Percentiles rank a stretch among this genome's conserved stretches.
Conservation (phyloP, 2,113 vertebrate species). For the Coryphaenoides rupestris region DNA sequence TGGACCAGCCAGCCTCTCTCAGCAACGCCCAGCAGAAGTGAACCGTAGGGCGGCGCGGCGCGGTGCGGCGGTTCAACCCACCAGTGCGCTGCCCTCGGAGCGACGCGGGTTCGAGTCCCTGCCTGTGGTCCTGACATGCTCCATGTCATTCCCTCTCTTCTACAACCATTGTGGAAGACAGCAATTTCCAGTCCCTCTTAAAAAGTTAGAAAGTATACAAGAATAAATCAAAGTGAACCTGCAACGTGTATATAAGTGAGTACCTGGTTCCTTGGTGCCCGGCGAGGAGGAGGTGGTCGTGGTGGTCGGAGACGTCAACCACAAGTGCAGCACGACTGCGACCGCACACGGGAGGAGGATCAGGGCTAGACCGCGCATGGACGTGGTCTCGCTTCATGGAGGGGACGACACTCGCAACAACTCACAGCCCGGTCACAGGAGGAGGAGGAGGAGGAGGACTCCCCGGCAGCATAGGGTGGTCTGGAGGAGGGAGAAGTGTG, state of each 20-base stretch:
- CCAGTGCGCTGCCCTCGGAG: too few relatives aligned
- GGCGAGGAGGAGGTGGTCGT: too few relatives aligned
- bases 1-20: not conserved
- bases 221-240: constrained; percentile 36
- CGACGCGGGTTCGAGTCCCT: too few relatives aligned
- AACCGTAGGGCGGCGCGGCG: too few relatives aligned
- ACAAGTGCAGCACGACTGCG: constrained; percentile 87
- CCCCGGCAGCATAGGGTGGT: constrained; percentile 28
- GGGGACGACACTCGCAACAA: constrained; percentile 43
- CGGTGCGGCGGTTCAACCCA: too few relatives aligned
- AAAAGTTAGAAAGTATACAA: constrained; percentile 6
- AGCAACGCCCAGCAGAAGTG: constrained; percentile 49
- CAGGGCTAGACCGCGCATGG: constrained; percentile 88
- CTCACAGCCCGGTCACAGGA: constrained; percentile 11
- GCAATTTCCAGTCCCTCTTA: too few relatives aligned
- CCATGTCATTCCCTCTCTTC: too few relatives aligned
- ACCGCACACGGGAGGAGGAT: constrained; percentile 82
- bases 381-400: constrained; percentile 68
- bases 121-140: too few relatives aligned
- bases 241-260: not conserved
- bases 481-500: too few relatives aligned
- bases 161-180: too few relatives aligned
- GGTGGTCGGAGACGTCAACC: constrained; percentile 72
- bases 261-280: constrained; percentile 66
- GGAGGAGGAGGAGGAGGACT: not conserved